These are phyloP conservation scores for Cygnus atratus DNA, from an alignment of 2,113 vertebrate genomes.

Conservation along the genomic window DNA sequence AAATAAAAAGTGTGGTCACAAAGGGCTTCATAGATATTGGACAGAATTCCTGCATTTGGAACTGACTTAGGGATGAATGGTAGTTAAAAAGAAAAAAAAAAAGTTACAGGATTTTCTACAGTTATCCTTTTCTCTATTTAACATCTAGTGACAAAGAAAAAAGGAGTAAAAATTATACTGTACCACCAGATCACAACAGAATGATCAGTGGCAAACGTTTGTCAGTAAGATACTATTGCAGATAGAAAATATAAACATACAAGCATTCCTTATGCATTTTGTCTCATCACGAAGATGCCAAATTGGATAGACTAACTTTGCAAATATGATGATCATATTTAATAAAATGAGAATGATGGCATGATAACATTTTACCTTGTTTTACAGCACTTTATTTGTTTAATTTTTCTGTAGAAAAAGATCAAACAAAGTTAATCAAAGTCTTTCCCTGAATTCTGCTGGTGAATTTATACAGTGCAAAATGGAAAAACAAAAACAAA, in stretches of 20 bases:
- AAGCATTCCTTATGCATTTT: neutral
- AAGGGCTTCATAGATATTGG: neutral
- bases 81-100: neutral
- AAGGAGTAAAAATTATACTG: neutral
- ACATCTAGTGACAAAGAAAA: neutral
- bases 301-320: neutral
- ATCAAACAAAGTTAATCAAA: neutral
- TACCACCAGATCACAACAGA: neutral
- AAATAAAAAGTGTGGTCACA: neutral
- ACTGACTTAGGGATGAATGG: neutral
- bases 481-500: neutral
- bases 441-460: neutral
- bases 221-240: conserved; percentile 3
- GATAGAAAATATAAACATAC: conserved; percentile 18
- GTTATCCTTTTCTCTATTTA: neutral
- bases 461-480: neutral
- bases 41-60: neutral
- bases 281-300: neutral
- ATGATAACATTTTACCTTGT: neutral
- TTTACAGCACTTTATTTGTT: neutral
- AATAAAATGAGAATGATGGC: conserved; percentile 20
- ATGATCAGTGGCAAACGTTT: conserved; percentile 10
- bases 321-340: neutral
- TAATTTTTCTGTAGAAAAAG: neutral
- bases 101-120: neutral